These are phyloP conservation scores for Morphnarchus princeps DNA, from an alignment of 2,113 vertebrate genomes.

Conservation along the genomic window DNA sequence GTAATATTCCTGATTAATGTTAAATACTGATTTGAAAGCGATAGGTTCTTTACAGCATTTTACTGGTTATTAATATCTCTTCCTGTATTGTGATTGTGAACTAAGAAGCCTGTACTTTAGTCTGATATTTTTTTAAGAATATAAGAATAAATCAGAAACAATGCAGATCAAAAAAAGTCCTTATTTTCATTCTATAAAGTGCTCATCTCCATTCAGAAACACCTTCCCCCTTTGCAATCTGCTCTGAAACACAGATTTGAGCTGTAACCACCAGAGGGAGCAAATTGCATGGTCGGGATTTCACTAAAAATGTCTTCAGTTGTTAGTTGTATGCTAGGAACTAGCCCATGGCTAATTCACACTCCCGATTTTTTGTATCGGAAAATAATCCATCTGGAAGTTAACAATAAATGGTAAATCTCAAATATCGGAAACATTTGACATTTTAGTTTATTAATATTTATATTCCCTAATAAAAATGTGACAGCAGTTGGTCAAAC, in stretches of 20 bases:
- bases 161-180: neutral
- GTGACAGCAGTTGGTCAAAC: neutral
- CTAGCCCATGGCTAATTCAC: neutral
- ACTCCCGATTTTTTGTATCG: neutral
- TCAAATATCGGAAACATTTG: accelerated
- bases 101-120: neutral
- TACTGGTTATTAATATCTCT: neutral
- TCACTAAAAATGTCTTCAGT: neutral
- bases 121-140: neutral
- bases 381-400: neutral
- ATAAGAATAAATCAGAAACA: neutral
- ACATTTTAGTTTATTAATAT: neutral
- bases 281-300: neutral
- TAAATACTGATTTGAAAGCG: neutral
- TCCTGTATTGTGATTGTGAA: neutral
- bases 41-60: neutral
- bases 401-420: neutral
- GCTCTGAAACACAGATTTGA: neutral
- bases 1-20: neutral
- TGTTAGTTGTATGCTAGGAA: too few species aligned
- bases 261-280: neutral
- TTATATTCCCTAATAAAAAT: neutral
- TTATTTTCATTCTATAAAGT: neutral
- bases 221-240: neutral
- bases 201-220: neutral